A percentile compares a stretch with the other conserved stretches of the same genome.
Conservation (phyloP, 2,113 vertebrate genomes). For the Nannospalax galili region DNA sequence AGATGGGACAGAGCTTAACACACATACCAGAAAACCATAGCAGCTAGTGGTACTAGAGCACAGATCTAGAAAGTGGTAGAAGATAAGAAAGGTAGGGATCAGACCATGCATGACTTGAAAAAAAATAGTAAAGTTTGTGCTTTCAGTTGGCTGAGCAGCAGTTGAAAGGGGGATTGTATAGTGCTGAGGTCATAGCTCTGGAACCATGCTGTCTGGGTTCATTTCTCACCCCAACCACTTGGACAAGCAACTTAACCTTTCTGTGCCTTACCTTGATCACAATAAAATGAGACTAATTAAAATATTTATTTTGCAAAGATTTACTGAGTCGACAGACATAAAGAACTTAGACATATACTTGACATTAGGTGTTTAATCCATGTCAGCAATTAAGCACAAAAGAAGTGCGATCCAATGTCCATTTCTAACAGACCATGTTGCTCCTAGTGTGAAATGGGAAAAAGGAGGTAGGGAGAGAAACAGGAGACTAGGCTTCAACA, state of each 20-base stretch:
- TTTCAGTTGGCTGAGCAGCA: not conserved
- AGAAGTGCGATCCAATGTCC: not conserved
- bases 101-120: not conserved
- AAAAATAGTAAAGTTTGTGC: not conserved
- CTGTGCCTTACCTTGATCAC: not conserved
- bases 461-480: not conserved
- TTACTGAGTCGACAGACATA: not conserved
- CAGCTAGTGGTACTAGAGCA: not conserved
- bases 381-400: not conserved
- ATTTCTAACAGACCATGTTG: slow-evolving; percentile 14
- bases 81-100: not conserved
- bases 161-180: not conserved
- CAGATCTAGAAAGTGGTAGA: not conserved
- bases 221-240: not conserved
- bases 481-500: not conserved
- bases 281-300: not conserved
- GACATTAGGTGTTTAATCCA: slow-evolving; percentile 16
- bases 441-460: not conserved
- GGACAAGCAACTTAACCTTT: slow-evolving; percentile 14
- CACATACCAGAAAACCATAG: not conserved
- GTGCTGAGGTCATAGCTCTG: not conserved
- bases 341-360: not conserved
- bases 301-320: not conserved
- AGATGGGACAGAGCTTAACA: not conserved
- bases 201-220: not conserved